Evolutionary conservation across 2,113 vertebrate genomes (phyloP).

Genomic region (Acrocephalus kingi): DNA sequence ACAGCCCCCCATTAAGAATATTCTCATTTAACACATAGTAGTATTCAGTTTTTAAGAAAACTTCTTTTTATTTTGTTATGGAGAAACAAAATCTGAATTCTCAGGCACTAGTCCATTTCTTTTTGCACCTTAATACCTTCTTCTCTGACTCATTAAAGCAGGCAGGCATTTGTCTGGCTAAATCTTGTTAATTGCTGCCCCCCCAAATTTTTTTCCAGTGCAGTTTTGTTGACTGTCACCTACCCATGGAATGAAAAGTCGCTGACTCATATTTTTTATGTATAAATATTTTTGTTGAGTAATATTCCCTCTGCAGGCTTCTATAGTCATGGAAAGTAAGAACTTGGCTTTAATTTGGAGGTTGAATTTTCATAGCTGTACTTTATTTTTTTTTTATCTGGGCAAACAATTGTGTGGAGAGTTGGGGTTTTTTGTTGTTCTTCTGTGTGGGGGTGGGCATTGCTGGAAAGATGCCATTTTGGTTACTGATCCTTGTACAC

Average conservation of each 20-base stretch:
- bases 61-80: background rate
- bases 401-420: background rate
- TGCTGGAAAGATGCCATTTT: background rate
- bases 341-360: background rate
- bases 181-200: background rate
- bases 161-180: background rate
- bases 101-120: background rate
- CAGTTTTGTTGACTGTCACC: background rate
- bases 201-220: background rate
- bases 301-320: background rate
- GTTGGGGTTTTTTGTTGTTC: background rate
- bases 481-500: background rate
- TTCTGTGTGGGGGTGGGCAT: rapidly evolving
- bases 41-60: background rate
- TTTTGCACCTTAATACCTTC: background rate
- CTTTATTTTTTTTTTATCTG: background rate
- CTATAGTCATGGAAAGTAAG: background rate
- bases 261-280: background rate
- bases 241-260: background rate
- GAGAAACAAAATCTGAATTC: background rate
- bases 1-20: background rate
- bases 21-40: background rate
- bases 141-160: background rate
- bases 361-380: background rate
- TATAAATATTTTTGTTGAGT: background rate